A percentile compares a stretch with the other conserved stretches of the same genome.
These are phyloP conservation scores for Lithophane socia DNA, from an alignment of 2,888 invertebrate species.

Conservation along the genomic window DNA sequence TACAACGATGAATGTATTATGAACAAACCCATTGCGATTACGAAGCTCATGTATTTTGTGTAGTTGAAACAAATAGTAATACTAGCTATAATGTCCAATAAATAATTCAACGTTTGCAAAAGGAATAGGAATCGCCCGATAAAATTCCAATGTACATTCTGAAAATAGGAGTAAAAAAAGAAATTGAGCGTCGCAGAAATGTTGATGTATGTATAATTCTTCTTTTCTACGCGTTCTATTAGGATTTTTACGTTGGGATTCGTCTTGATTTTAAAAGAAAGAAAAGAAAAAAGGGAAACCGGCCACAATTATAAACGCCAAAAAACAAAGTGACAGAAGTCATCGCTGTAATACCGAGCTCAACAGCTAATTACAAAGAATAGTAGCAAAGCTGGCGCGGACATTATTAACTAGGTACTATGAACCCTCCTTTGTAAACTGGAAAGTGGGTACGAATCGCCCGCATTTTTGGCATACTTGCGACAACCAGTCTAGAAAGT, in stretches of 20 bases:
- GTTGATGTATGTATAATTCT: conserved; percentile 63
- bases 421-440: conserved; percentile 67
- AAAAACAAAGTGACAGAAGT: conserved; percentile 65
- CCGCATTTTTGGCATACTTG: conserved; percentile 73
- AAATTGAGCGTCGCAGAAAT: conserved; percentile 65
- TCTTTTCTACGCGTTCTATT: conserved; percentile 40
- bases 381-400: conserved; percentile 53
- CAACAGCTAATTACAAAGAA: conserved; percentile 71
- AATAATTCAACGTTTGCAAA: conserved; percentile 68
- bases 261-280: conserved; percentile 47
- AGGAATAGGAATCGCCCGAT: conserved; percentile 63
- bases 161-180: conserved; percentile 65
- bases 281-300: conserved; percentile 45
- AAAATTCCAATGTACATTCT: conserved; percentile 66
- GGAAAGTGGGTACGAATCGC: conserved; percentile 64
- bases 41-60: conserved; percentile 56
- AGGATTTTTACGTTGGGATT: conserved; percentile 42
- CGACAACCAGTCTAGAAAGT: conserved; percentile 72
- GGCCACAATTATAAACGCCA: conserved; percentile 55
- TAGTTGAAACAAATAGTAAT: conserved; percentile 65
- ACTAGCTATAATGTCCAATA: conserved; percentile 63
- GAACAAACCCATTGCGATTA: conserved; percentile 59
- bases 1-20: conserved; percentile 74
- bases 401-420: conserved; percentile 68
- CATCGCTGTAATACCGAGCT: conserved; percentile 61